Percentiles rank a stretch among this genome's conserved stretches.
These are phyloP conservation scores for Valencia hispanica DNA, from an alignment of 2,797 vertebrate genomes.

Conservation along the genomic window DNA sequence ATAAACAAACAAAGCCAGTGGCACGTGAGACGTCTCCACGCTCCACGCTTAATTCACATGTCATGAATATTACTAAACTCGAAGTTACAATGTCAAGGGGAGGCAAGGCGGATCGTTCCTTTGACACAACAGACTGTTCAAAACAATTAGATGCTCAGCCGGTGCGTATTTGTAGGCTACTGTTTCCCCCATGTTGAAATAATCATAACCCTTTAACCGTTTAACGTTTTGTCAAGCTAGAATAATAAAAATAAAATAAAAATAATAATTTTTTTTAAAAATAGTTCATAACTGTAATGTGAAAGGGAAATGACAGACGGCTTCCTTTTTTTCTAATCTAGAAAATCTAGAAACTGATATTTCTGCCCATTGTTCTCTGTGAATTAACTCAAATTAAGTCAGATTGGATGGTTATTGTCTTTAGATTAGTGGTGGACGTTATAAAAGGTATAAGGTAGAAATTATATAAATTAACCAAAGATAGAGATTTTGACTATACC, in stretches of 20 bases:
- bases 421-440: too few species aligned
- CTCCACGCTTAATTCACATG: slow-evolving; percentile 17
- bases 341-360: neutral
- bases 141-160: slow-evolving; percentile 54
- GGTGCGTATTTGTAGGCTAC: too few species aligned
- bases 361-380: neutral
- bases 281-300: neutral
- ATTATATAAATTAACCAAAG: too few species aligned
- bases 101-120: slow-evolving; percentile 10
- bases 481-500: too few species aligned
- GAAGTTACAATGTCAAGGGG: slow-evolving; percentile 19
- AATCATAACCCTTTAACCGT: neutral
- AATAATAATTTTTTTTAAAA: too few species aligned
- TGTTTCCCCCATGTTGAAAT: neutral
- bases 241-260: too few species aligned
- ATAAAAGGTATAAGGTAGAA: too few species aligned
- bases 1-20: slow-evolving; percentile 19
- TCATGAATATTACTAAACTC: slow-evolving; percentile 33
- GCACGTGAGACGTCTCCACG: slow-evolving; percentile 20
- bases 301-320: neutral
- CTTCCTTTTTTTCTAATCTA: neutral
- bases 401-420: neutral
- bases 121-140: slow-evolving; percentile 34
- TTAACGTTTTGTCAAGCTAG: neutral
- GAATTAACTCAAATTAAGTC: neutral